A percentile compares a stretch with the other conserved stretches of the same genome.
Evolutionary conservation across 2,888 invertebrate species (phyloP).

Genomic region (Thumatha senex): DNA sequence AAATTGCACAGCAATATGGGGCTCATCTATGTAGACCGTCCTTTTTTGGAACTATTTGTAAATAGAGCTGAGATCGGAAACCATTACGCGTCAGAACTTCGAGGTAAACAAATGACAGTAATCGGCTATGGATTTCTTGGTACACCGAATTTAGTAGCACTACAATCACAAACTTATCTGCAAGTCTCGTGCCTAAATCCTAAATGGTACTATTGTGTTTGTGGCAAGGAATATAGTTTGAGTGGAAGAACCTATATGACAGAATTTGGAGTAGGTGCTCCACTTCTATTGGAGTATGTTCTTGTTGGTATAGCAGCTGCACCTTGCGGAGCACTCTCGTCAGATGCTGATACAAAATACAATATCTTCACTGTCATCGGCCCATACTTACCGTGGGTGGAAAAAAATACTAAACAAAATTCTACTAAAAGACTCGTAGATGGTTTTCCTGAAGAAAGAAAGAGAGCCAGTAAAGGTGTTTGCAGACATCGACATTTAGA

Average conservation of each 20-base stretch:
- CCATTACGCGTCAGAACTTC: constrained; percentile 52
- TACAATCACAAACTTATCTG: constrained; percentile 54
- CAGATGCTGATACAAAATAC: constrained; percentile 39
- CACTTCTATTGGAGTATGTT: constrained; percentile 46
- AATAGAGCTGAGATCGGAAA: constrained; percentile 47
- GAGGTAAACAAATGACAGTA: constrained; percentile 41
- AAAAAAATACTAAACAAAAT: constrained; percentile 31
- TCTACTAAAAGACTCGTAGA: not conserved
- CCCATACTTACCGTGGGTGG: constrained; percentile 62
- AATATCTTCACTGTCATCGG: constrained; percentile 63
- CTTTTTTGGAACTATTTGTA: constrained; percentile 44
- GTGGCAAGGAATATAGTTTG: constrained; percentile 51
- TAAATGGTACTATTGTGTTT: constrained; percentile 66
- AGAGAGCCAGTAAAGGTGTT: constrained; percentile 1
- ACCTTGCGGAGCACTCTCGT: constrained; percentile 46
- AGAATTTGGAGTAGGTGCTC: constrained; percentile 62
- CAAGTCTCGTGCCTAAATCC: constrained; percentile 59
- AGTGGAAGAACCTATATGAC: constrained; percentile 35
- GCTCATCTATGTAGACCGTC: constrained; percentile 47
- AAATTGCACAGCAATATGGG: constrained; percentile 62
- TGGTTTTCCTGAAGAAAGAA: constrained; percentile 4
- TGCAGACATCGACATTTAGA: constrained; percentile 4
- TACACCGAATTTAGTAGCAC: constrained; percentile 29
- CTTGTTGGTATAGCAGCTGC: constrained; percentile 56
- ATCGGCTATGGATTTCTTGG: constrained; percentile 54